Evolutionary conservation across 2,113 vertebrate genomes (phyloP), one percentile per base, ranked within the genome.

Genomic region (Arothron firmamentum): DNA sequence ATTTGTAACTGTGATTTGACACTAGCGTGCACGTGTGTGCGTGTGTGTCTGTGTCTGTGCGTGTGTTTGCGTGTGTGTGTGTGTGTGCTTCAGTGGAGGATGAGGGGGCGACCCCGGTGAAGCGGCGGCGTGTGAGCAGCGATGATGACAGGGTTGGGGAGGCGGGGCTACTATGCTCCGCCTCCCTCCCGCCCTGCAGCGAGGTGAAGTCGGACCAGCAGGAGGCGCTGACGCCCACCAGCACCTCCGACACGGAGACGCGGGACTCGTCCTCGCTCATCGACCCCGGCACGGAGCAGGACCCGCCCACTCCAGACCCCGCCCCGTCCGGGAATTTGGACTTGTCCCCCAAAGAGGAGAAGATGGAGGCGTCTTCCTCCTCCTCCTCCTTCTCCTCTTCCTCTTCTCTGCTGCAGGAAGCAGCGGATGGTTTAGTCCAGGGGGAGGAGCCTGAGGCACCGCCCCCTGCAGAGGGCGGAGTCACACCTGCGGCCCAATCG

Each of bases 181-280:
- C 78, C 0, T 46, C 66, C 13, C 72, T 86, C 50, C 80, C 77
- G 0, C 60, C 83, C 12, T 81, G 87, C 72, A 25, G 67, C 0
- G 96, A 97, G 57, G 21, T 85, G 18, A 96, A 96, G 77, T 84
- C 91, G 15, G 96, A 87, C 59, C 78, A 75, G 20, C 92, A 89
- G 77, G 95, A 97, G 82, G 94, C 90, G 0, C 84, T 96, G 81
- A 97, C 96, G n/a, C 96, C 96, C 3, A 90, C 92, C 18, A 97
- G 96, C 91, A 93, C 94, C 61, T 98, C 97, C 0, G 96, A 99
- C 88, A 99, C 95, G 0, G 97, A 99, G 87, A 98, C 96, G 0
- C 92, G 96, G 52, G 97, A 99, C 94, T 99, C 97, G 1, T 97
- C 95, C 0, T 97, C 95, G 0, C 92, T 99, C 68, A 99, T 99